Evolutionary conservation across 2,797 vertebrate species (phyloP).

Genomic region (Myotis planiceps): DNA sequence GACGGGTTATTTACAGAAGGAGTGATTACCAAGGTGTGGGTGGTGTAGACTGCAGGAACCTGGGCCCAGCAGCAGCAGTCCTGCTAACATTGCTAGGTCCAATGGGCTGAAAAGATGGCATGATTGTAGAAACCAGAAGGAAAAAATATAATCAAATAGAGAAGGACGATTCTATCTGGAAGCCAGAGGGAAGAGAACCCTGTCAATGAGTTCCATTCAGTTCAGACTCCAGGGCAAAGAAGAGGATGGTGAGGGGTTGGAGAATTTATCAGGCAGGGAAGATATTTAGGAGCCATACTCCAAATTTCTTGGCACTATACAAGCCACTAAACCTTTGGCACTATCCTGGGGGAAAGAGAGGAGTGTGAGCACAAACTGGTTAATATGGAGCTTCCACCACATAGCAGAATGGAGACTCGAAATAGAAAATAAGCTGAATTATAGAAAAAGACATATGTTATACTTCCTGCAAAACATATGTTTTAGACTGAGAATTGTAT

Average conservation of each 20-base stretch:
- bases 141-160: neutral
- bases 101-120: neutral
- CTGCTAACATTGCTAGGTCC: neutral
- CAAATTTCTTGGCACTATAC: neutral
- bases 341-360: neutral
- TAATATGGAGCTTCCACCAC: conserved; percentile 33
- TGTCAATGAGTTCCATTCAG: neutral
- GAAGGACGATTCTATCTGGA: neutral
- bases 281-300: neutral
- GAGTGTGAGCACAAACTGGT: conserved; percentile 27
- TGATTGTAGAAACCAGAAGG: neutral
- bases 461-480: conserved; percentile 47
- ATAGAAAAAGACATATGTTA: conserved; percentile 60
- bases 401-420: neutral
- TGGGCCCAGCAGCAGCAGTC: neutral
- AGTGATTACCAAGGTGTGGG: neutral
- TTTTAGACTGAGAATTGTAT: conserved; percentile 51
- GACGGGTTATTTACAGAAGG: neutral
- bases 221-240: neutral
- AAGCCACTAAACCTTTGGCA: neutral
- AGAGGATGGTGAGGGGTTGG: neutral
- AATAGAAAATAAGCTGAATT: conserved; percentile 64
- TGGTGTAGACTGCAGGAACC: neutral
- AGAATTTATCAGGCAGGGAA: neutral
- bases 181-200: neutral